Evolutionary conservation across 1,140 invertebrate species (phyloP), one percentile per base, ranked within the genome.

Genomic region (Drosophila subobscura): DNA sequence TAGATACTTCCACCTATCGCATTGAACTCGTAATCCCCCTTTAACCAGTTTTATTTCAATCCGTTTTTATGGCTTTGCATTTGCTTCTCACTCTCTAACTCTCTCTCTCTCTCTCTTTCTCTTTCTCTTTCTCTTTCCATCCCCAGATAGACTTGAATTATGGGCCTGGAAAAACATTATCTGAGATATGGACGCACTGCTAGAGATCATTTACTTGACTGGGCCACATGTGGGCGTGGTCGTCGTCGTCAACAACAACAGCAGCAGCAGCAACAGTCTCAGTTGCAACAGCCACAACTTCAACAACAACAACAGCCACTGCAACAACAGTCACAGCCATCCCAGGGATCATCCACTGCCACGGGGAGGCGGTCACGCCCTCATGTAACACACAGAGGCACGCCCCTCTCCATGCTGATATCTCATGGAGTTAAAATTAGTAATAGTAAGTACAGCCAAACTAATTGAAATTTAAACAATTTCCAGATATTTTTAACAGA

Each of bases 381-480:
- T 16, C 73, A 90, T 75, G 66, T 83, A 92, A 42, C 93, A 50
- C 93, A 92, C 59, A 93, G 93, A 42, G 92, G 92, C 10, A 94
- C 94, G 44, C 95, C 95, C 0, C 86, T 96, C 27, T 95, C 94
- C 67, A 95, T 96, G 94, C 93, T 96, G 49, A 95, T 96, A 77
- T 96, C 95, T 5, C 94, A 95, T 75, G 94, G 94, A 72, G 94
- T 94, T 66, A 95, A 94, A 89, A 93, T 96, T 52, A 95, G 94
- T 80, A 94, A 95, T 83, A 94, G 96, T 96, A 91, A 95, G 95
- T 95, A 83, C 27, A 75, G 20, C 27, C 20, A 14, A 75, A 23
- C 27, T 14, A 14, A 41, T 55, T 33, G 42, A 72, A 45, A 51
- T 23, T 50, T 53, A 60, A 10, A 8, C 29, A 3, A 10, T 33